Percentiles rank a stretch among this genome's conserved stretches.
phyloP scores from a whole-genome alignment of 2,888 invertebrate genomes.

The Sesia apiformis region DNA sequence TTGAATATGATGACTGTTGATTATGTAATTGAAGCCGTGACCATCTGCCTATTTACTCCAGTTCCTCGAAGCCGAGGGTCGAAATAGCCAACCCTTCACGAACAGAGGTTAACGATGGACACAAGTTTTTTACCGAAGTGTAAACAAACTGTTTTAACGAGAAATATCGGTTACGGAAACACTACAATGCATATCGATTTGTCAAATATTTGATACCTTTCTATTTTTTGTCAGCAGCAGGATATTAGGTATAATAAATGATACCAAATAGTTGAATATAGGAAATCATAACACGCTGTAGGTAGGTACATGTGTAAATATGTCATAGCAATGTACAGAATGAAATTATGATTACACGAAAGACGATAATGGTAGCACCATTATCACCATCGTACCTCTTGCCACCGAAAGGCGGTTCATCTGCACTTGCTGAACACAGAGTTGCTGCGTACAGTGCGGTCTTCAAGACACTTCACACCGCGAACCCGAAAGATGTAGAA shows the following conservation, averaged over 20 bases:
- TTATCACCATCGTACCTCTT: no score
- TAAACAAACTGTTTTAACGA: slow-evolving; percentile 63
- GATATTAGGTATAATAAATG: neutral
- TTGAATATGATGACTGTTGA: slow-evolving; percentile 66
- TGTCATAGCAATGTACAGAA: no score
- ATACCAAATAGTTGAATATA: neutral
- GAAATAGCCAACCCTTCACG: slow-evolving; percentile 52
- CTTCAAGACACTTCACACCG: no score
- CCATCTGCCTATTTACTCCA: slow-evolving; percentile 66
- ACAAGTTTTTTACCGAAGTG: slow-evolving; percentile 57
- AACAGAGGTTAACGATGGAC: slow-evolving; percentile 55
- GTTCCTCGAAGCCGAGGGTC: slow-evolving; percentile 29
- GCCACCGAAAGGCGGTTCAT: no score
- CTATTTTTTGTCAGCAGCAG: slow-evolving; percentile 18
- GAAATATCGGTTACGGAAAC: slow-evolving; percentile 71
- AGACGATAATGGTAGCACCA: no score
- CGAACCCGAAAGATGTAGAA: no score
- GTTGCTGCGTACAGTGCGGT: no score
- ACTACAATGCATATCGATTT: slow-evolving; percentile 53
- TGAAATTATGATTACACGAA: no score
- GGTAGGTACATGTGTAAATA: no score
- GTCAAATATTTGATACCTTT: slow-evolving; percentile 52
- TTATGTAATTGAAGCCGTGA: slow-evolving; percentile 59
- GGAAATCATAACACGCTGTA: no score
- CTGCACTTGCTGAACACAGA: no score